Percentiles rank a stretch among this genome's conserved stretches.
phyloP scores from a whole-genome alignment of 1,140 invertebrate species.

The Theocolax elegans region DNA sequence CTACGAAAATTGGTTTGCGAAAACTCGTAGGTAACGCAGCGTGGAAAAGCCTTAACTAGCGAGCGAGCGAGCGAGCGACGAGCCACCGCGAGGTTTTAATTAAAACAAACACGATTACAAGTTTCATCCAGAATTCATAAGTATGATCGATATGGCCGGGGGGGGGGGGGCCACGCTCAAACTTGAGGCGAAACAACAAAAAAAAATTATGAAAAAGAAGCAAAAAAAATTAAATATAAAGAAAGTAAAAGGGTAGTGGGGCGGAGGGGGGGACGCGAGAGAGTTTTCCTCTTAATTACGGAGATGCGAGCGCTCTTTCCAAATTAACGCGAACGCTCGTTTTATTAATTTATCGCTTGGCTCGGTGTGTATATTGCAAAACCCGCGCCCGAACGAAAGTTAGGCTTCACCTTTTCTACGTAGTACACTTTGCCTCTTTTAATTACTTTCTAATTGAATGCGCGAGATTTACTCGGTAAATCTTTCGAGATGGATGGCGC shows the following conservation, averaged over 20 bases:
- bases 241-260: not conserved
- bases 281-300: slow-evolving; percentile 56
- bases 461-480: slow-evolving; percentile 17
- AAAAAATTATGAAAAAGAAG: no score
- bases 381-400: slow-evolving; percentile 44
- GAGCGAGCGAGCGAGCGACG: slow-evolving; percentile 50
- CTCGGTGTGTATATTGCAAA: slow-evolving; percentile 46
- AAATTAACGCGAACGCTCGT: slow-evolving; percentile 42
- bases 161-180: no score
- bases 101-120: slow-evolving; percentile 63
- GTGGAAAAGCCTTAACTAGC: slow-evolving; percentile 41
- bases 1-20: not conserved
- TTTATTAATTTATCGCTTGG: slow-evolving; percentile 61
- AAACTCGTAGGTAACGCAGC: not conserved
- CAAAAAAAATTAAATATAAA: slow-evolving; percentile 28
- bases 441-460: slow-evolving; percentile 60
- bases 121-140: slow-evolving; percentile 60
- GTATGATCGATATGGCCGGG: slow-evolving; percentile 44
- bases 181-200: no score
- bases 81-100: slow-evolving; percentile 60
- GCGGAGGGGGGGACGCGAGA: not conserved
- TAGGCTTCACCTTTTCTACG: no score
- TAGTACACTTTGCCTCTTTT: slow-evolving; percentile 48
- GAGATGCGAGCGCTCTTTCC: slow-evolving; percentile 22
- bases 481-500: no score